Evolutionary conservation across 2,888 invertebrate species (phyloP), one percentile per base, ranked within the genome.

Genomic region (Miltochrista miniata): DNA sequence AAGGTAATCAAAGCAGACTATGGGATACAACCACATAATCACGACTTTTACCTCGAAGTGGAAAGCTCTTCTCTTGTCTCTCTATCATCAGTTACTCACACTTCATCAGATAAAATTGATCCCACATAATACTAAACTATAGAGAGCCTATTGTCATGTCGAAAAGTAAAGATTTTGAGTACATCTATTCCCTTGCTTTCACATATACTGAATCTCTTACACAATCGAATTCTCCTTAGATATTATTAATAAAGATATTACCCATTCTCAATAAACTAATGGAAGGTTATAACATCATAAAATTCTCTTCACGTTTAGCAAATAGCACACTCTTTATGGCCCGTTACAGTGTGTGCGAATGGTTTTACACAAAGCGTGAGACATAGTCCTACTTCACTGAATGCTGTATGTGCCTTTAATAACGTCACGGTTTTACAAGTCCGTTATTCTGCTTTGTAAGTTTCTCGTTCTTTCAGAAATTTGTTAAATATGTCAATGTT

Each of bases 311-410:
- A 68, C 67, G 68, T 60, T 47, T 54, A 36, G 31, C 51, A 57
- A 59, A 68, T 62, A 64, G 57, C 47, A 18, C 49, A 48, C 55
- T 48, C 29, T 60, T 68, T 65, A 59, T 60, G 45, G 50, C 51
- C 38, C 46, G 54, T 54, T 57, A 63, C 60, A 51, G 60, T 46
- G 56, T 58, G 57, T 68, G 63, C 54, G 47, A 54, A 58, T 57
- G 54, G 59, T 62, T 59, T 60, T 50, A 51, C 53, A 64, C 64
- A 57, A 64, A 62, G 62, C 67, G 54, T 62, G 52, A 52, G 40
- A 35, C 51, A 52, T 54, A 37, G 44, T 35, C 45, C 36, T 45
- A 45, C 44, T 37, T 35, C 10, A 10, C 9, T 10, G 34, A 34
- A 43, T 34, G 31, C 31, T 14, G 10, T 37, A 37, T 37, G 37